Conservation (phyloP, 1,140 invertebrate genomes). For the Pogonomyrmex californicus region DNA sequence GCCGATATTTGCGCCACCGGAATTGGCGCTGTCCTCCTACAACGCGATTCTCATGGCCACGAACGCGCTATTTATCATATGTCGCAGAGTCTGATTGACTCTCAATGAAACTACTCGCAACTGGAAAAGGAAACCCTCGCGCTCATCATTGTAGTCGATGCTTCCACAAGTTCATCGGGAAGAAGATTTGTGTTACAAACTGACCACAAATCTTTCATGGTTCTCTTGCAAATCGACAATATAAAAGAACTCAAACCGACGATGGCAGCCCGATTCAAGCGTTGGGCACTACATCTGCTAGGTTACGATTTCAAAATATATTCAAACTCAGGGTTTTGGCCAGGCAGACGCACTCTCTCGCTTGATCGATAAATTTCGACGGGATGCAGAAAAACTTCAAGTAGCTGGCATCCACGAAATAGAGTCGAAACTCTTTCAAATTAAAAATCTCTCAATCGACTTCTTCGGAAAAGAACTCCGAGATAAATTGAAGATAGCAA, state of each 20-base stretch:
- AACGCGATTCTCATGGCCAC: not conserved
- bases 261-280: not conserved
- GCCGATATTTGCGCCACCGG: not conserved
- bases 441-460: slow-evolving; percentile 18
- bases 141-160: not conserved
- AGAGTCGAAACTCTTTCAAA: not conserved
- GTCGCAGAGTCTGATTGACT: not conserved
- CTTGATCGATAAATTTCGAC: not conserved
- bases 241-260: not conserved
- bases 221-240: not conserved
- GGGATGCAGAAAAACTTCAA: not conserved
- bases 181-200: slow-evolving; percentile 28
- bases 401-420: not conserved
- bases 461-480: slow-evolving; percentile 1
- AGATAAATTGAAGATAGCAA: not conserved
- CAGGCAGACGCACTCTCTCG: slow-evolving; percentile 6
- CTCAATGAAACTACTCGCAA: not conserved
- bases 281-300: not conserved
- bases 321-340: not conserved
- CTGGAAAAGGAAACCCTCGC: not conserved
- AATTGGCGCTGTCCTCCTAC: not conserved
- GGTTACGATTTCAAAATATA: not conserved
- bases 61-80: not conserved
- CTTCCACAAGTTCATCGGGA: slow-evolving; percentile 11
- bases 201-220: slow-evolving; percentile 19